Evolutionary conservation across 2,113 vertebrate species (phyloP), one percentile per base, ranked within the genome.

Genomic region (Romanogobio albipinnatus): DNA sequence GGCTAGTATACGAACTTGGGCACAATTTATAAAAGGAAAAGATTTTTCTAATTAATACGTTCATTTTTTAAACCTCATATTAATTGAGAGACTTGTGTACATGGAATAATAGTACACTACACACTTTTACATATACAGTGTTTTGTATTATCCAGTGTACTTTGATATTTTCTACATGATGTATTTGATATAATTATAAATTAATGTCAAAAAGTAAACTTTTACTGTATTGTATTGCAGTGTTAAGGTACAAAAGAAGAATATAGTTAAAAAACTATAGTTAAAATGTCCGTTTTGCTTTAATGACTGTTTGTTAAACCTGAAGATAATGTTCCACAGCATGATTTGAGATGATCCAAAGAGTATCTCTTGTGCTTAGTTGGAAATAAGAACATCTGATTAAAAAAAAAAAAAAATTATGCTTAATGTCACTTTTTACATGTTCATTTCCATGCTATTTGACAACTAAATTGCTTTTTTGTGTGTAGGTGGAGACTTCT

Each of bases 401-500:
- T n/a, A n/a, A n/a, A n/a, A n/a, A n/a, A n/a, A n/a, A n/a, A n/a
- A n/a, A n/a, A n/a, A n/a, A n/a, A n/a, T n/a, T n/a, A n/a, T 26
- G 10, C n/a, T 61, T 26, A 13, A 70, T 22, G 66, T 39, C 33
- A 22, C 66, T 43, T 39, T 39, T 71, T 26, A 24, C 10, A 73
- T 24, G 11, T 49, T 49, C 15, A 24, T 26, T 15, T 24, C 43
- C 22, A 24, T 68, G 26, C 29, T 29, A 26, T 29, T 49, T 51
- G n/a, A 19, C 8, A 53, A 76, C n/a, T 33, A 19, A 76, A 51
- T 9, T 0, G 13, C 15, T 13, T 53, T 85, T 56, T 56, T 39
- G 66, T 78, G 76, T 83, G 8, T 51, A 99, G 98, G 94, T 97
- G 91, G 97, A 98, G 89, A 93, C 95, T 0, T 95, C 97, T 0